These are phyloP conservation scores for Halcyon smyrnensis DNA, from an alignment of 2,797 vertebrate species.

Conservation along the genomic window DNA sequence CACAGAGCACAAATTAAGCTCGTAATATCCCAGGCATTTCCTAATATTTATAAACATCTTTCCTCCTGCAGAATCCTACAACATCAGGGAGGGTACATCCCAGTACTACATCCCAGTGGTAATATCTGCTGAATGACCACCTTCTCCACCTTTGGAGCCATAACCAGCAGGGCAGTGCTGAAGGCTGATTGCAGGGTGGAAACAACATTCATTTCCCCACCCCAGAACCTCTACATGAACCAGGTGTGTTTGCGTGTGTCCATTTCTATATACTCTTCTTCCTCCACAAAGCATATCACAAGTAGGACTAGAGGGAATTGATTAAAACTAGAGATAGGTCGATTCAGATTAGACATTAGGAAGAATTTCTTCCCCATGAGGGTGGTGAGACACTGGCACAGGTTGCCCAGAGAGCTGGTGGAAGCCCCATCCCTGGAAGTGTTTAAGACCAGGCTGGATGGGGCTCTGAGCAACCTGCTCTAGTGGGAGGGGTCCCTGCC, in stretches of 20 bases:
- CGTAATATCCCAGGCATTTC: accelerated
- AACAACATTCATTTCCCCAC: neutral
- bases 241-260: neutral
- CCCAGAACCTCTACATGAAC: neutral
- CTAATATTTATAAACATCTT: neutral
- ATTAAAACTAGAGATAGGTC: too few relatives aligned
- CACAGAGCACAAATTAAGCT: neutral
- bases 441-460: too few relatives aligned
- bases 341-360: too few relatives aligned
- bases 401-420: too few relatives aligned
- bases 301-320: too few relatives aligned
- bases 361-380: too few relatives aligned
- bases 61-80: neutral
- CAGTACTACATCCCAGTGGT: neutral
- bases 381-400: too few relatives aligned
- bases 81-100: neutral
- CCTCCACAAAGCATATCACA: neutral
- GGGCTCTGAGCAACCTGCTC: too few relatives aligned
- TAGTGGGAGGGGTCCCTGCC: too few relatives aligned
- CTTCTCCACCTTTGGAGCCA: neutral
- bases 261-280: neutral
- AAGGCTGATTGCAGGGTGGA: neutral
- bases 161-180: neutral
- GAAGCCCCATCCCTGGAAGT: too few relatives aligned
- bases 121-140: neutral